These are phyloP conservation scores for Diadromus collaris DNA, from an alignment of 2,888 invertebrate species.

Conservation along the genomic window DNA sequence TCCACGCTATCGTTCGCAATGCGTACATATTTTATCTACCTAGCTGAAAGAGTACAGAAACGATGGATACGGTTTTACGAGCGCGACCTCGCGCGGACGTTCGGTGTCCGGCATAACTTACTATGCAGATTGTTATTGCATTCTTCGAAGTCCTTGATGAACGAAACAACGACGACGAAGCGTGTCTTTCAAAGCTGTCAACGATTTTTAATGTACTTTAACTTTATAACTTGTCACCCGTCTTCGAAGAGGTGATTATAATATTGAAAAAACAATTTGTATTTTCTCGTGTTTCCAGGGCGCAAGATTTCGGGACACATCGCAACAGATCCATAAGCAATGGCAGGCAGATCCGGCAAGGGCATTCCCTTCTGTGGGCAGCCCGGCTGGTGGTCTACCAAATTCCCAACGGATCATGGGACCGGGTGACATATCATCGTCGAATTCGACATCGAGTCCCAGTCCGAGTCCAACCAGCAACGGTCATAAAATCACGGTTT, in stretches of 20 bases:
- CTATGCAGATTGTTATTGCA: conserved; percentile 37
- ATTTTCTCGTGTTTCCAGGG: conserved; percentile 75
- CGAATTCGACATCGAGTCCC: conserved; percentile 77
- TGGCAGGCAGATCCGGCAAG: conserved; percentile 82
- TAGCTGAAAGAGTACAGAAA: conserved; percentile 10
- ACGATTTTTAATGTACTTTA: background rate
- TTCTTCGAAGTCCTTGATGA: conserved; percentile 33
- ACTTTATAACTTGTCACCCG: conserved; percentile 26
- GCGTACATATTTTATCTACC: conserved; percentile 8
- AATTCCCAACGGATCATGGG: conserved; percentile 45
- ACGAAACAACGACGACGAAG: conserved; percentile 13
- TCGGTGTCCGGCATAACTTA: conserved; percentile 43
- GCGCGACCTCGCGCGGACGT: conserved; percentile 41
- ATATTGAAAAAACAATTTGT: background rate
- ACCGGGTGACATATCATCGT: conserved; percentile 61
- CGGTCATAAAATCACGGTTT: conserved; percentile 76
- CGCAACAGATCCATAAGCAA: conserved; percentile 87
- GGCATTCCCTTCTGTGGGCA: conserved; percentile 78
- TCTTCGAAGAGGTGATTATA: background rate
- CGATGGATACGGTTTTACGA: conserved; percentile 2
- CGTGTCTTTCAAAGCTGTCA: conserved; percentile 1
- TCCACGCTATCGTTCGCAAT: conserved; percentile 23
- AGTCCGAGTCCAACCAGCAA: conserved; percentile 77
- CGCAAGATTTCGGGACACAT: conserved; percentile 87
- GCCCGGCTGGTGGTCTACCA: conserved; percentile 58